Conservation (phyloP, 2,888 invertebrate species). For the Himalopsyche kuldschensis region DNA sequence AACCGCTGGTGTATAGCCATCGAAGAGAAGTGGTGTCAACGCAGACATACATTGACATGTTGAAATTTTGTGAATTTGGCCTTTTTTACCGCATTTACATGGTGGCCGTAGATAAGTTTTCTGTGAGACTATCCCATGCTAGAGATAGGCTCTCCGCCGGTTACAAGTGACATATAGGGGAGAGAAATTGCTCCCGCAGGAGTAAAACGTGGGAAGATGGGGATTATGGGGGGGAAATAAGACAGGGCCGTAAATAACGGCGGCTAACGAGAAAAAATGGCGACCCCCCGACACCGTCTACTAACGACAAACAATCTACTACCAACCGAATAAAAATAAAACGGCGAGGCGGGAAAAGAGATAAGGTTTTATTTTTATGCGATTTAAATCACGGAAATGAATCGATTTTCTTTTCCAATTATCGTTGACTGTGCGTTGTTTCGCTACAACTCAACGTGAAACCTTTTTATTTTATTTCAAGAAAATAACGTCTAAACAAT, state of each 20-base stretch:
- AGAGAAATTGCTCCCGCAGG: neutral
- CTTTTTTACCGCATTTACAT: too few relatives aligned
- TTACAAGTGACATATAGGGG: neutral
- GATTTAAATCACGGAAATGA: neutral
- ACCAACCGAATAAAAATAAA: neutral
- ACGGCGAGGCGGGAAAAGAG: neutral
- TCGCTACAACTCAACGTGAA: neutral
- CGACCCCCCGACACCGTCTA: neutral
- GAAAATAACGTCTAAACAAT: neutral
- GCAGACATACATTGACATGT: too few relatives aligned
- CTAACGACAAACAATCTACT: neutral
- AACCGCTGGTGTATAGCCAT: too few relatives aligned
- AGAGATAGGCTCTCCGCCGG: neutral
- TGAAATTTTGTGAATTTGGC: too few relatives aligned
- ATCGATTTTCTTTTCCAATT: neutral
- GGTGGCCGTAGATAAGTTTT: neutral
- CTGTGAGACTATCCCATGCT: neutral
- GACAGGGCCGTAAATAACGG: slow-evolving; percentile 13
- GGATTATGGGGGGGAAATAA: neutral
- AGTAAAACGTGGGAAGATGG: neutral
- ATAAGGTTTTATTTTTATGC: neutral
- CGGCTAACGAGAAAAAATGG: slow-evolving; percentile 1
- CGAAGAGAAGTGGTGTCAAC: too few relatives aligned
- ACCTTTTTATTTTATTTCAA: too few relatives aligned
- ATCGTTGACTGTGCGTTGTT: neutral